Evolutionary conservation across 2,797 vertebrate species (phyloP).

Genomic region (Scolopax bukidnonensis): DNA sequence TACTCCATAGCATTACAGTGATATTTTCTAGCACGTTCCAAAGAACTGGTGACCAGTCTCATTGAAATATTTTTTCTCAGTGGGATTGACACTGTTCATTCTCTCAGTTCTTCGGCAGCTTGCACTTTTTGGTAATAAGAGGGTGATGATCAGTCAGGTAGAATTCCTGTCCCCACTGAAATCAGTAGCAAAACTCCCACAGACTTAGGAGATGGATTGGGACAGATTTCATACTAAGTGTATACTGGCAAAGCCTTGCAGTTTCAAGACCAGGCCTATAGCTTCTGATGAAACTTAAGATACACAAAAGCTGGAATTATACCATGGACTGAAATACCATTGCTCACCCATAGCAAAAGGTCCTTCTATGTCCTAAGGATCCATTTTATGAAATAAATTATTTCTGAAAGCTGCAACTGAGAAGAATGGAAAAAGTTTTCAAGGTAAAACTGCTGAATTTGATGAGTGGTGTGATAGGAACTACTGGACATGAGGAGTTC

Average conservation of each 20-base stretch:
- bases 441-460: background rate
- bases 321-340: background rate
- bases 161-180: background rate
- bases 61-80: background rate
- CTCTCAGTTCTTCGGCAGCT: background rate
- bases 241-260: background rate
- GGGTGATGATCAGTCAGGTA: background rate
- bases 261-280: background rate
- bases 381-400: background rate
- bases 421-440: background rate
- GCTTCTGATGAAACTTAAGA: background rate
- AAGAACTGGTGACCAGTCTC: background rate
- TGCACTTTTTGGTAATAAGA: background rate
- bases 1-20: background rate
- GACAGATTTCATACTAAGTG: background rate
- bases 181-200: background rate
- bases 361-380: background rate
- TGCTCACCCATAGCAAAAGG: background rate
- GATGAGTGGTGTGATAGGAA: background rate
- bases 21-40: background rate
- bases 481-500: background rate
- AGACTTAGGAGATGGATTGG: background rate
- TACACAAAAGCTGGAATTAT: background rate
- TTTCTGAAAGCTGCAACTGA: background rate
- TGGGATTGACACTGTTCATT: background rate